Percentiles rank a stretch among this genome's conserved stretches.
These are phyloP conservation scores for Amphipyra tragopoginis DNA, from an alignment of 2,888 invertebrate genomes.

Conservation along the genomic window DNA sequence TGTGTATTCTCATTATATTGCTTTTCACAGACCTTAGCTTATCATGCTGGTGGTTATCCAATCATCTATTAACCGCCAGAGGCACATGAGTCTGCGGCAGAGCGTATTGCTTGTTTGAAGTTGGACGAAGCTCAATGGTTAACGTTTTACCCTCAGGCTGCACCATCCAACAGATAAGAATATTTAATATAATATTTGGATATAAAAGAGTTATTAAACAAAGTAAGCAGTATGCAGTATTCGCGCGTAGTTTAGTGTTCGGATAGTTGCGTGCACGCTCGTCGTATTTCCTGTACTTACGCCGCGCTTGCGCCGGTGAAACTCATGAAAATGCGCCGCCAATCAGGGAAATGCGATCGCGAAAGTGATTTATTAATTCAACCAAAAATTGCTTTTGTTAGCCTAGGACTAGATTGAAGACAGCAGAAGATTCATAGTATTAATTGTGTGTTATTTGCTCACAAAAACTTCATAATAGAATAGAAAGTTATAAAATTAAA, in stretches of 20 bases:
- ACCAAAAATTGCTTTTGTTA: slow-evolving; percentile 72
- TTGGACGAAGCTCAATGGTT: too few species aligned
- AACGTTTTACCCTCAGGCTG: too few species aligned
- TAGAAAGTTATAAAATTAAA: not conserved
- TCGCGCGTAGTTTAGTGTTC: slow-evolving; percentile 35
- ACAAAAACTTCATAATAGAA: too few species aligned
- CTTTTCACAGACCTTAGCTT: too few species aligned
- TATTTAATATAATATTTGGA: too few species aligned
- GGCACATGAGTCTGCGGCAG: too few species aligned
- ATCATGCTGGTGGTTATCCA: too few species aligned
- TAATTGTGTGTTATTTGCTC: too few species aligned
- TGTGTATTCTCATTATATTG: too few species aligned
- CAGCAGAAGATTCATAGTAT: not conserved
- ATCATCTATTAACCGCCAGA: too few species aligned
- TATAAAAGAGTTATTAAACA: slow-evolving; percentile 6
- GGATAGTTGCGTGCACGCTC: slow-evolving; percentile 73
- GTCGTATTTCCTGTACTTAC: slow-evolving; percentile 75
- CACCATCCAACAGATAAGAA: too few species aligned
- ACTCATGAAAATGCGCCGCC: slow-evolving; percentile 82
- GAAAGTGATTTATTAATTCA: slow-evolving; percentile 87
- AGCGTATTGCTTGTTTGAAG: too few species aligned
- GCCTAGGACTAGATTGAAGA: slow-evolving; percentile 29
- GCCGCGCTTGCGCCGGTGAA: slow-evolving; percentile 74
- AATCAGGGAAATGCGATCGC: slow-evolving; percentile 81
- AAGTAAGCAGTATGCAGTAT: slow-evolving; percentile 13